Conservation (phyloP, 1,140 invertebrate species). For the Neomicropteryx cornuta region DNA sequence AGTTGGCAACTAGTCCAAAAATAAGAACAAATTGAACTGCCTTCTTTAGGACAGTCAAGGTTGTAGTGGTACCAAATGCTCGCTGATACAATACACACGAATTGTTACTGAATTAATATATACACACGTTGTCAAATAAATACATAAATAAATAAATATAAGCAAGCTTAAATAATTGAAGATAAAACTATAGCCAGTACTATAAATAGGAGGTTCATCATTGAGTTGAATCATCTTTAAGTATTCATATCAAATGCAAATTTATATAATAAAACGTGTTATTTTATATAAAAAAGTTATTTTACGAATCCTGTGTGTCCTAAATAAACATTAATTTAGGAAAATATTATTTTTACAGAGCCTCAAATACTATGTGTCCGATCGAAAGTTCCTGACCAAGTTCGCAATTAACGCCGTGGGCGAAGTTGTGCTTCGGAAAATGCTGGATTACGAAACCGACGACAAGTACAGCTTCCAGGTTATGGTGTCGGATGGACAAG, state of each 20-base stretch:
- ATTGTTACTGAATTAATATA: too few relatives aligned
- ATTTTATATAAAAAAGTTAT: conserved; percentile 6
- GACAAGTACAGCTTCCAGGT: conserved; percentile 65
- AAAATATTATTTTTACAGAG: too few relatives aligned
- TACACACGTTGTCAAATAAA: too few relatives aligned
- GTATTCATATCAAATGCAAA: background rate
- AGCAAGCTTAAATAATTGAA: too few relatives aligned
- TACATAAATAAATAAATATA: too few relatives aligned
- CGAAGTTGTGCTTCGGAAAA: conserved; percentile 63
- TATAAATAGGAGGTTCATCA: background rate
- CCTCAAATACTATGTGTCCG: conserved; percentile 46
- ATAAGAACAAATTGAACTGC: too few relatives aligned
- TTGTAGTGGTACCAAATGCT: too few relatives aligned
- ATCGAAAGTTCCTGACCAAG: conserved; percentile 48
- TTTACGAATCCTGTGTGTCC: conserved; percentile 47
- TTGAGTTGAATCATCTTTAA: background rate
- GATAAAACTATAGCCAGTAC: too few relatives aligned
- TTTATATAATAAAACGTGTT: background rate
- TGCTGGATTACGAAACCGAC: conserved; percentile 71
- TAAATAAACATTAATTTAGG: too few relatives aligned
- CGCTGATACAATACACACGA: too few relatives aligned
- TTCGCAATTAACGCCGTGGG: conserved; percentile 68
- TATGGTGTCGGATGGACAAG: conserved; percentile 71
- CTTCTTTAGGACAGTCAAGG: too few relatives aligned
- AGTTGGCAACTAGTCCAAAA: too few relatives aligned